Base-by-base conservation (phyloP, 1,140 invertebrate species). In the Oscheius sp. region DNA sequence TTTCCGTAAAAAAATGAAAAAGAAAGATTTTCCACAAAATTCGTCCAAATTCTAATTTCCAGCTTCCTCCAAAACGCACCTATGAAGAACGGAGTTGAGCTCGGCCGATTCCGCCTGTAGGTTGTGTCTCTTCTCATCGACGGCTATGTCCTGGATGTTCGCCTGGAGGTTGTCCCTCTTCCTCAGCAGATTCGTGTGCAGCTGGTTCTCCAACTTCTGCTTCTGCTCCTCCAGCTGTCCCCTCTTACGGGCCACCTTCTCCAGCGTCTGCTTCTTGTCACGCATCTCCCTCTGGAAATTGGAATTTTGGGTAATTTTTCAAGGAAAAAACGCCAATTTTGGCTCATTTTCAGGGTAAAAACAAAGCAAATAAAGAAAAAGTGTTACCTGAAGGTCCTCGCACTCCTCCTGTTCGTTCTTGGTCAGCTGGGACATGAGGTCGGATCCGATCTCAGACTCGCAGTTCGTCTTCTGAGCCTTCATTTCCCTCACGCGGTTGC, bases 191-290 rank as follows among this genome's bases (percentile, higher is more conserved):
- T 99, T 99, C 85, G 97, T 97, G n/a, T 93, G 94, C 34, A 99
- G 87, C 46, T 97, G 86, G 88, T 97, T 98, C 85, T 99, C 96
- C 38, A 99, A 87, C 85, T 96, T 96, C 85, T 95, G 97, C 85
- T 98, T 99, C 74, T 94, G 93, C 34, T 94, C 93, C 86, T 98
- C 95, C 10, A 97, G 87, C 85, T 88, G 78, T 26, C 74, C 58
- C 45, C 80, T 29, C 20, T 74, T 23, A 28, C 34, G 29, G 20
- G 63, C 36, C 13, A 82, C 58, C 1, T 75, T 45, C 52, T 74
- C 69, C 23, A 80, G 36, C 15, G 68, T 15, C 20, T 42, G 23
- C 26, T 69, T 79, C 34, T 68, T 77, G 13, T 73, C 29, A 28
- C 70, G 65, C 35, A 80, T 79, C 28, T 79, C 70, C 29, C 70